A percentile compares a stretch with the other conserved stretches of the same genome.
phyloP scores from a whole-genome alignment of 2,888 invertebrate species.

The Anarsia innoxiella region DNA sequence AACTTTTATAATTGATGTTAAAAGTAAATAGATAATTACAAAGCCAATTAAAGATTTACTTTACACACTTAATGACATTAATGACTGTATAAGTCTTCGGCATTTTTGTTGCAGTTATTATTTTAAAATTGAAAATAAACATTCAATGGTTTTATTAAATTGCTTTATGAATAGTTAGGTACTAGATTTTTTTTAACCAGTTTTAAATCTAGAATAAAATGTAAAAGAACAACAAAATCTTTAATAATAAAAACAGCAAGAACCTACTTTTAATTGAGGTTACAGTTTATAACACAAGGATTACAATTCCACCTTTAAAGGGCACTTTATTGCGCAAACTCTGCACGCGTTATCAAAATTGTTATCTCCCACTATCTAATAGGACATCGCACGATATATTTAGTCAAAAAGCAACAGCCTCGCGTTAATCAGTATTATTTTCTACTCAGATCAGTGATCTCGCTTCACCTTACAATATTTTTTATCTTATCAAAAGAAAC shows the following conservation, averaged over 20 bases:
- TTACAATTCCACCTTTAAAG: background rate
- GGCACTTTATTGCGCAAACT: conserved; percentile 28
- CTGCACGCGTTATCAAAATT: conserved; percentile 35
- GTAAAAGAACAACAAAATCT: background rate
- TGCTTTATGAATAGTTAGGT: too few relatives aligned
- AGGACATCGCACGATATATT: conserved; percentile 32
- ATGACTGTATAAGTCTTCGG: too few relatives aligned
- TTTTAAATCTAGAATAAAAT: background rate
- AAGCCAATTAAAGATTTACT: too few relatives aligned
- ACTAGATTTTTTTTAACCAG: too few relatives aligned
- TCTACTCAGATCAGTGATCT: conserved; percentile 41
- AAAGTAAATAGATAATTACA: too few relatives aligned
- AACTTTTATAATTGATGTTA: too few relatives aligned
- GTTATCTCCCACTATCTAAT: conserved; percentile 54
- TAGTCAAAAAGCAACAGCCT: conserved; percentile 21
- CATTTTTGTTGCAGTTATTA: too few relatives aligned
- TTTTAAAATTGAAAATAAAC: too few relatives aligned
- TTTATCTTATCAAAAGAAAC: conserved; percentile 52
- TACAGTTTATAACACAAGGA: background rate
- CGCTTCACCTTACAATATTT: conserved; percentile 26
- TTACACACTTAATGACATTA: too few relatives aligned
- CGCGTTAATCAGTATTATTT: conserved; percentile 30
- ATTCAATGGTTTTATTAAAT: too few relatives aligned
- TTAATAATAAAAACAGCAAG: background rate
- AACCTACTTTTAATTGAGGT: conserved; percentile 1